Base-by-base conservation (phyloP, 2,797 vertebrate genomes). In the Leptatherina wallacei region DNA sequence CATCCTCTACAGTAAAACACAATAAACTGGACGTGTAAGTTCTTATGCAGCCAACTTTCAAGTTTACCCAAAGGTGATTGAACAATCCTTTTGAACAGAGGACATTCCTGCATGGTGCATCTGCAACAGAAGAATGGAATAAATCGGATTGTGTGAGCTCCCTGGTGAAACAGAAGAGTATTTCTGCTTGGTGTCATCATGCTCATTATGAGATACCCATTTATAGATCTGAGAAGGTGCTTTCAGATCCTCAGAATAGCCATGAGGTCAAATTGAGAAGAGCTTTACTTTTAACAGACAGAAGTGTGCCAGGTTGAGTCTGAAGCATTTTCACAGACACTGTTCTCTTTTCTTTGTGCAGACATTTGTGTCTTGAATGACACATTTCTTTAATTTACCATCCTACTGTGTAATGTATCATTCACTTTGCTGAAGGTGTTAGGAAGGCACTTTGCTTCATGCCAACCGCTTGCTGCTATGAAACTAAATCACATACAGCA, bases 171-270 rank as follows among this genome's bases (percentile, higher is more conserved):
- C 74, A 61, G 74, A 63, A 30, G 51, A 90, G 85, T 90, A 89
- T 93, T 91, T 91, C 89, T 75, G 81, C 90, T 84, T 75, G 69
- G 83, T 93, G 91, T 92, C 90, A 91, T 92, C 87, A 90, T 89
- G 57, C 84, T 94, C 89, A 93, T 93, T 91, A 92, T 84, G 80
- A 86, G 83, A 69, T 71, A 69, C 71, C 89, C 90, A 92, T 91
- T 94, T 94, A 88, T 93, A 94, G 91, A 93, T 89, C 86, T 89
- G 90, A 92, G 90, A 92, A 84, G 83, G 92, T 91, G 90, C 90
- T 85, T 88, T 90, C 82, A 83, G 82, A 87, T 91, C 85, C 93
- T 85, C 65, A 86, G 87, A 93, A 94, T 94, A 94, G 89, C 89
- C 87, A 87, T 77, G 82, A 91, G 90, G 92, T 91, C 90, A 90